Base-by-base conservation (phyloP, 2,797 vertebrate genomes). In the Mormyrops attenuatus region DNA sequence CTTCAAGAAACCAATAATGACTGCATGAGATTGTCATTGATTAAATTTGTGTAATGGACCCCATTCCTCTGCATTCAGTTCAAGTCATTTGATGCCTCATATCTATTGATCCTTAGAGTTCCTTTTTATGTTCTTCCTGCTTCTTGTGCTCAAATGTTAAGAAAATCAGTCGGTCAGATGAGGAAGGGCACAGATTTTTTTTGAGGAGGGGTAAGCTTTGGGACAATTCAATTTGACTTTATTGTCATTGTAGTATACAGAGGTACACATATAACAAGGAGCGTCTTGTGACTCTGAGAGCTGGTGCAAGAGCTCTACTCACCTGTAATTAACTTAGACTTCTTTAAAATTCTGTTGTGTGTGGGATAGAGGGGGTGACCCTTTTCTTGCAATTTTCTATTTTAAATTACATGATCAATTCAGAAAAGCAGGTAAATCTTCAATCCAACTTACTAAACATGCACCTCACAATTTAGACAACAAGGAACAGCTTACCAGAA, bases 1-100 rank as follows among this genome's bases (percentile, higher is more conserved):
- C 91, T 93, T 50, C 89, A 93, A 91, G 93, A 93, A 93, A 84
- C 22, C n/a, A 22, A 22, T n/a, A 89, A 89, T 89, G 80, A 50
- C 50, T 86, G 82, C 44, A 15, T 38, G 44, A 52, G 82, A 52
- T 69, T 60, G 47, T 89, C 89, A 86, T 86, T 73, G 89, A 86
- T 89, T 69, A 38, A 53, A 86, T 89, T 49, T 89, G 89, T 86
- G 57, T 44, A 82, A 63, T 60, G 84, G 55, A 85, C 38, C 26
- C 49, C 41, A 53, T 49, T 88, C 47, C 44, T 34, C 44, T 41
- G 57, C 63, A 89, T 89, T 85, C 44, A 89, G 55, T 84, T 85
- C 66, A 44, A 57, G 82, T 85, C 49, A 66, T 69, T 86, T 50
- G 50, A 89, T 85, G 82, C 47, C 55, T 89, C 44, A 52, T 73